These are phyloP conservation scores for Plebejus argus DNA, from an alignment of 2,888 invertebrate genomes.

Conservation along the genomic window DNA sequence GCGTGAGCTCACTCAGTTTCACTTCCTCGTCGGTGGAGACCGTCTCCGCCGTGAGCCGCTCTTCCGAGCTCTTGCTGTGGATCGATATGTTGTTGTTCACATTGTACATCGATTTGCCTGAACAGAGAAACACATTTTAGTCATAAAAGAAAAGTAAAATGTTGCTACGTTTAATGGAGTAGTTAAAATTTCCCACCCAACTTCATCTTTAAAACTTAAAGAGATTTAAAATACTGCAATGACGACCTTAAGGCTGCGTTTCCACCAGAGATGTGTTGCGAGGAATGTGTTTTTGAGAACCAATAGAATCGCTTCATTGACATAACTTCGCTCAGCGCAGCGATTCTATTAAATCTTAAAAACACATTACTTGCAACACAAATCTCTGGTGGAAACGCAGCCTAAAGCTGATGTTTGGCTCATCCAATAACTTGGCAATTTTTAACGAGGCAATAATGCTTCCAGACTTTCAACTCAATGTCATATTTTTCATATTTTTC, in stretches of 20 bases:
- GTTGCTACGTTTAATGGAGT: too few species aligned
- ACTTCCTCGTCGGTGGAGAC: constrained; percentile 74
- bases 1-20: constrained; percentile 61
- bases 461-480: constrained; percentile 42
- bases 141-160: neutral
- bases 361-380: too few species aligned
- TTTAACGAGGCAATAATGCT: too few species aligned
- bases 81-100: constrained; percentile 75
- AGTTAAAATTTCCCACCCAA: too few species aligned
- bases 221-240: too few species aligned
- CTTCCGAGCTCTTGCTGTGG: constrained; percentile 79
- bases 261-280: too few species aligned
- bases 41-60: constrained; percentile 78
- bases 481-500: constrained; percentile 33
- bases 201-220: too few species aligned
- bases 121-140: neutral
- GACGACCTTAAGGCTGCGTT: neutral
- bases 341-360: too few species aligned
- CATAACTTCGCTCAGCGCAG: too few species aligned
- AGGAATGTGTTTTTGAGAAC: too few species aligned
- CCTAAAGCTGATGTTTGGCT: neutral
- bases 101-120: constrained; percentile 77
- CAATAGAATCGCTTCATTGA: too few species aligned
- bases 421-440: neutral
- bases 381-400: too few species aligned